A percentile compares a stretch with the other conserved stretches of the same genome.
phyloP scores from a whole-genome alignment of 2,797 vertebrate genomes.

The Cuculus canorus region DNA sequence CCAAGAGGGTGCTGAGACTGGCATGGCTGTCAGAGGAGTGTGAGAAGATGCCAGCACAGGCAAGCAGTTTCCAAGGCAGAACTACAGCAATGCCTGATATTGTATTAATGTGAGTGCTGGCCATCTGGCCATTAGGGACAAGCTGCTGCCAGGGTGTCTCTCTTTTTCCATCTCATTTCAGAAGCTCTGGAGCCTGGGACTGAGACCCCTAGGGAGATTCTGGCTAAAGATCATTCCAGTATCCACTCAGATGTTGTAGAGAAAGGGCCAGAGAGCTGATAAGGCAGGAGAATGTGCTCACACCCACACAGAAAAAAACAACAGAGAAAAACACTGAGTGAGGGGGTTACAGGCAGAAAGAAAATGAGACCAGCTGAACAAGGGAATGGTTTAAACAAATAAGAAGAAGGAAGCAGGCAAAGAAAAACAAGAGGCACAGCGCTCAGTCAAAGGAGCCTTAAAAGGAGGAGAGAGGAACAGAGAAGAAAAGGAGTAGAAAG shows the following conservation, averaged over 20 bases:
- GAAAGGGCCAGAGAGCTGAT: constrained; percentile 40
- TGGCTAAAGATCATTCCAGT: constrained; percentile 67
- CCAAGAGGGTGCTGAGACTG: constrained; percentile 67
- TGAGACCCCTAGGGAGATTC: constrained; percentile 65
- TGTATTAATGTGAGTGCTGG: constrained; percentile 75
- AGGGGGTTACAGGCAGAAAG: not conserved
- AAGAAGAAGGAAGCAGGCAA: constrained; percentile 48
- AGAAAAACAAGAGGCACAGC: constrained; percentile 39
- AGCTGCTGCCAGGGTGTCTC: constrained; percentile 74
- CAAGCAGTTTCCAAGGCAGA: constrained; percentile 81
- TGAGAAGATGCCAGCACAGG: constrained; percentile 79
- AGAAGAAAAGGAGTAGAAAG: constrained; percentile 47
- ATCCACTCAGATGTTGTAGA: constrained; percentile 60
- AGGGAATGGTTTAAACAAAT: constrained; percentile 63
- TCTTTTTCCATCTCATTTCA: constrained; percentile 72
- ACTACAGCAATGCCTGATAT: constrained; percentile 78
- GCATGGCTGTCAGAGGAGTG: constrained; percentile 65
- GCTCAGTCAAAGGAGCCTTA: constrained; percentile 30
- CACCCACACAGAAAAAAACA: constrained; percentile 45
- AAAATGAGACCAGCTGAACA: constrained; percentile 18
- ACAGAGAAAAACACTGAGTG: not conserved
- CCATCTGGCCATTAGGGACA: constrained; percentile 76
- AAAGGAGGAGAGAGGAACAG: constrained; percentile 21
- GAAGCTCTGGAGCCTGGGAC: constrained; percentile 72
- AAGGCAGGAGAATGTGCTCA: constrained; percentile 43